Evolutionary conservation across 2,888 invertebrate genomes (phyloP).

Genomic region (Synergus japonicus): DNA sequence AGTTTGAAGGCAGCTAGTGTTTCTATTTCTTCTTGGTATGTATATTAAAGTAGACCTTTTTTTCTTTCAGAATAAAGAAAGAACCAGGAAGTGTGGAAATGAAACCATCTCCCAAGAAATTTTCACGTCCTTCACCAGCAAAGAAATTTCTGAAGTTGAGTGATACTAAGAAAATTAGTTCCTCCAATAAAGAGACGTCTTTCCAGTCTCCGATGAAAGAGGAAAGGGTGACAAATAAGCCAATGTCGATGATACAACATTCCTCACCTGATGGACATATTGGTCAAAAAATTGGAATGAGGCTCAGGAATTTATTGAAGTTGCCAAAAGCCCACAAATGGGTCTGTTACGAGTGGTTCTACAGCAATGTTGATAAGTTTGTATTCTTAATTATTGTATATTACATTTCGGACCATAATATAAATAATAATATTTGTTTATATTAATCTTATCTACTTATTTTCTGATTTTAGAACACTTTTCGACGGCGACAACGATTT

Average conservation of each 20-base stretch:
- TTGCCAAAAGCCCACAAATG: slow-evolving; percentile 99
- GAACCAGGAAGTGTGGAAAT: slow-evolving; percentile 69
- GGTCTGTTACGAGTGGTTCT: slow-evolving; percentile 99
- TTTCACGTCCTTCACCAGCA: slow-evolving; percentile 80
- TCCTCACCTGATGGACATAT: slow-evolving; percentile 88
- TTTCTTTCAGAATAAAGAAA: slow-evolving; percentile 70
- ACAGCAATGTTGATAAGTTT: slow-evolving; percentile 95
- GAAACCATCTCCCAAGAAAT: slow-evolving; percentile 83
- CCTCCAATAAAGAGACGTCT: slow-evolving; percentile 61
- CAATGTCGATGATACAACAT: slow-evolving; percentile 62
- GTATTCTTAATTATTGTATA: slow-evolving; percentile 57
- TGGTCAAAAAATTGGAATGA: slow-evolving; percentile 93
- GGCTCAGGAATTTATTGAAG: slow-evolving; percentile 94
- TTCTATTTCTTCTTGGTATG: too few relatives aligned
- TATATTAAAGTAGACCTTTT: neutral
- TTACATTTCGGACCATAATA: too few relatives aligned
- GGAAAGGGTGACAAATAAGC: slow-evolving; percentile 70
- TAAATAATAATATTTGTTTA: too few relatives aligned
- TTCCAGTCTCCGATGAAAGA: slow-evolving; percentile 71
- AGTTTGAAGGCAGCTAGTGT: too few relatives aligned
- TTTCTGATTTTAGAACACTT: slow-evolving; percentile 82
- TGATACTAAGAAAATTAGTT: slow-evolving; percentile 46
- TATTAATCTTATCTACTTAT: neutral
- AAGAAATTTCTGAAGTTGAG: slow-evolving; percentile 71
- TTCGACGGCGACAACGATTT: slow-evolving; percentile 99